Percentiles rank a stretch among this genome's conserved stretches.
phyloP scores from a whole-genome alignment of 2,797 vertebrate genomes.

The Bradypodion pumilum region DNA sequence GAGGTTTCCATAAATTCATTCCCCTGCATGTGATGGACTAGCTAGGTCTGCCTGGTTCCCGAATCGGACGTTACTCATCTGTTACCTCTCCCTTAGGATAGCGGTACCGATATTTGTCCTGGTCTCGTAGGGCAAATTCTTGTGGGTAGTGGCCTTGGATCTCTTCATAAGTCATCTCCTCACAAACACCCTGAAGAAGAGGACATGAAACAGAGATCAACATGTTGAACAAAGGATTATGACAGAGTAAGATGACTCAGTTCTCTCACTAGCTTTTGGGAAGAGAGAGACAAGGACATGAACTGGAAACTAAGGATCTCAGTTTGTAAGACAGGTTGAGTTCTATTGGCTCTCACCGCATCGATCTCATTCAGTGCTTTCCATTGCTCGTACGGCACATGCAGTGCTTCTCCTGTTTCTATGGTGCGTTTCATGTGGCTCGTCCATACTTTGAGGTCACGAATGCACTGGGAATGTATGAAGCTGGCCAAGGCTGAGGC shows the following conservation, averaged over 20 bases:
- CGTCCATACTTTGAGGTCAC: conserved; percentile 89
- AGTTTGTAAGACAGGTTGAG: neutral
- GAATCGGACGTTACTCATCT: neutral
- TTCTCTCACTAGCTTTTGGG: neutral
- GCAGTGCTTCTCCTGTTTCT: conserved; percentile 87
- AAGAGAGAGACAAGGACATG: neutral
- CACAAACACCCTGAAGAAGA: conserved; percentile 84
- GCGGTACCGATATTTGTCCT: conserved; percentile 92
- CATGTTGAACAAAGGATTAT: neutral
- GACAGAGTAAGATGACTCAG: neutral
- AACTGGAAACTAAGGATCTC: neutral
- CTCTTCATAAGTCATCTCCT: conserved; percentile 91
- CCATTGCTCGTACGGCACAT: conserved; percentile 89
- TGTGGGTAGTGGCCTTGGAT: conserved; percentile 87
- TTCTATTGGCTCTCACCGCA: conserved; percentile 77
- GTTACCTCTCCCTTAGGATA: conserved; percentile 93
- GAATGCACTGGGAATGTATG: conserved; percentile 82
- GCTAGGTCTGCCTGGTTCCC: no score
- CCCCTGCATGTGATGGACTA: neutral
- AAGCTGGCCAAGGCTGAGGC: conserved; percentile 80
- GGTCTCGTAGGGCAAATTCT: conserved; percentile 90
- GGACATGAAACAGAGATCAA: neutral
- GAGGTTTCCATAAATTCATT: neutral
- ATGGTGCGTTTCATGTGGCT: conserved; percentile 94
- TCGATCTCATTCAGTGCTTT: conserved; percentile 92